Evolutionary conservation across 2,888 invertebrate species (phyloP).

Genomic region (Lypha dubia): DNA sequence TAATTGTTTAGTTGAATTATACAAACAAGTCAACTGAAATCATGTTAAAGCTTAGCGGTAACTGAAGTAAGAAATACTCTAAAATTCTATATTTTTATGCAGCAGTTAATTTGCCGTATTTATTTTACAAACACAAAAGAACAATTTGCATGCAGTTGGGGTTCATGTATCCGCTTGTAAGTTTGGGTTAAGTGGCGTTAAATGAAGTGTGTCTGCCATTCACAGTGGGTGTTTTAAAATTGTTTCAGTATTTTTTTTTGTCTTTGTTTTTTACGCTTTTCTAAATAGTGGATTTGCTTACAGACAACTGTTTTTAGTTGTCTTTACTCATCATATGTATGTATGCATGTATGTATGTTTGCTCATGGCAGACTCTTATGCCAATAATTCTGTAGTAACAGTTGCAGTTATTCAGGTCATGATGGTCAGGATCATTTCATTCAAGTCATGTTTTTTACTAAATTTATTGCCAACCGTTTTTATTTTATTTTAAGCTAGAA

Average conservation of each 20-base stretch:
- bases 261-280: constrained; percentile 7
- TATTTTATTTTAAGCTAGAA: background rate
- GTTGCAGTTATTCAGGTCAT: constrained; percentile 60
- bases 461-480: constrained; percentile 45
- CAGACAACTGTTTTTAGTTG: constrained; percentile 38
- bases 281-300: constrained; percentile 20
- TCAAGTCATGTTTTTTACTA: constrained; percentile 25
- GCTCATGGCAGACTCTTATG: background rate
- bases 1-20: no score
- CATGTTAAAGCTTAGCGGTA: no score
- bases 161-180: constrained; percentile 42
- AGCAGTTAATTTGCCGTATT: constrained; percentile 24
- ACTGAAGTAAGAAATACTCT: background rate
- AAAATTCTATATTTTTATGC: background rate
- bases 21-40: background rate
- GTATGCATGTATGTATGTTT: no score
- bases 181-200: constrained; percentile 68
- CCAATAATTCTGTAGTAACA: constrained; percentile 21
- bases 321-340: constrained; percentile 31
- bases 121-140: constrained; percentile 12
- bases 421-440: constrained; percentile 45
- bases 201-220: constrained; percentile 55
- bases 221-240: constrained; percentile 64
- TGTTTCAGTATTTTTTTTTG: background rate
- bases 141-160: constrained; percentile 32